Percentiles rank a stretch among this genome's conserved stretches.
phyloP scores from a whole-genome alignment of 2,113 vertebrate genomes.

The Cranoglanis bouderius region DNA sequence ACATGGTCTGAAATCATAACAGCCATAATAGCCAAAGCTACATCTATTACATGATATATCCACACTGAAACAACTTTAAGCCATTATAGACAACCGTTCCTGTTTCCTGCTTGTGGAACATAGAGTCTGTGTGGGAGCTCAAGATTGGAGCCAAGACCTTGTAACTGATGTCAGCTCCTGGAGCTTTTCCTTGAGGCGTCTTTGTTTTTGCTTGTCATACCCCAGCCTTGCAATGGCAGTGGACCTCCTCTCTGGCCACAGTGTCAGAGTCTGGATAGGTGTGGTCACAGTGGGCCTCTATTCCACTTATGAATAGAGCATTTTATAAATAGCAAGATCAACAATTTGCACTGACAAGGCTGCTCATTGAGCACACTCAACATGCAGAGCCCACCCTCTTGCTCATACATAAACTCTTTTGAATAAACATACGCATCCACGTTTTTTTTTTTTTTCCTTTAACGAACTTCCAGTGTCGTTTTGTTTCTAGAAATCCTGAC shows the following conservation, averaged over 20 bases:
- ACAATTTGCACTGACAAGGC: slow-evolving; percentile 53
- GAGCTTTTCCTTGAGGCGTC: slow-evolving; percentile 22
- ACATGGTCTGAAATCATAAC: neutral
- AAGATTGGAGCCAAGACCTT: neutral
- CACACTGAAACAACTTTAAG: neutral
- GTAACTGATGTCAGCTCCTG: slow-evolving; percentile 40
- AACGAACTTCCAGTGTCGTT: slow-evolving; percentile 7
- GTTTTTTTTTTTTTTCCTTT: slow-evolving; percentile 1
- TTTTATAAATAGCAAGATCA: slow-evolving; percentile 63
- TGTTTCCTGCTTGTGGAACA: slow-evolving; percentile 8
- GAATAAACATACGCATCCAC: slow-evolving; percentile 24
- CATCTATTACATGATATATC: neutral
- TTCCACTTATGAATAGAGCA: slow-evolving; percentile 62
- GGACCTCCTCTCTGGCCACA: slow-evolving; percentile 45
- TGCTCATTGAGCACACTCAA: slow-evolving; percentile 44
- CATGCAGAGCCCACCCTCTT: slow-evolving; percentile 43
- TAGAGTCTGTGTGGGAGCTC: slow-evolving; percentile 1
- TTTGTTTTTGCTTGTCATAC: slow-evolving; percentile 17
- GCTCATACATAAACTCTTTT: slow-evolving; percentile 36
- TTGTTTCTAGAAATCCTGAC: neutral
- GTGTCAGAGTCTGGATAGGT: slow-evolving; percentile 37
- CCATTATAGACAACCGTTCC: neutral
- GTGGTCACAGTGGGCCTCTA: slow-evolving; percentile 54
- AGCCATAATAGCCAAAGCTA: neutral
- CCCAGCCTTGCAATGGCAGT: slow-evolving; percentile 8